Percentiles rank a stretch among this genome's conserved stretches.
These are phyloP conservation scores for Melanerpes aurifrons DNA, from an alignment of 2,113 vertebrate genomes.

Conservation along the genomic window DNA sequence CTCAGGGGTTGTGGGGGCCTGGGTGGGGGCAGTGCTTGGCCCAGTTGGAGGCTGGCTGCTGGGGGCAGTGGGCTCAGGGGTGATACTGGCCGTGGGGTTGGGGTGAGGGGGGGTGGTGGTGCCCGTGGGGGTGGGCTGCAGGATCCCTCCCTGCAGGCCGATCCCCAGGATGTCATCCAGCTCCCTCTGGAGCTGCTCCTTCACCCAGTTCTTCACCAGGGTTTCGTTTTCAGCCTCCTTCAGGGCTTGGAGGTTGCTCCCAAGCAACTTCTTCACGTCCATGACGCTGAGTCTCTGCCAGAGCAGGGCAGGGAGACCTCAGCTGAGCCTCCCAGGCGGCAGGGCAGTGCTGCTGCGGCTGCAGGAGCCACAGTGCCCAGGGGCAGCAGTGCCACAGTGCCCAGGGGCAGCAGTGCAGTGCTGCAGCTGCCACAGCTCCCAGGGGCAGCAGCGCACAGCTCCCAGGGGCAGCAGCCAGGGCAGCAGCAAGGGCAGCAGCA, in stretches of 20 bases:
- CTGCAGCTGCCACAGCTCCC: too few species aligned
- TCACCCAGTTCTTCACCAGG: constrained; percentile 45
- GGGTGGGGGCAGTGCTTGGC: neutral
- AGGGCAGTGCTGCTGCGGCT: rapidly evolving
- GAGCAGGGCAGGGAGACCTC: neutral
- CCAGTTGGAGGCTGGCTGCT: neutral
- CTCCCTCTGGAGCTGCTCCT: constrained; percentile 24
- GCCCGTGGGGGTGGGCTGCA: neutral
- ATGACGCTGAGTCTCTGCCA: constrained; percentile 60
- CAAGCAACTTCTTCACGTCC: constrained; percentile 63
- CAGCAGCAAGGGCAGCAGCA: too few species aligned
- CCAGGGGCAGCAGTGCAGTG: too few species aligned
- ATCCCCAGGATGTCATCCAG: constrained; percentile 47
- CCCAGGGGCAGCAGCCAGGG: too few species aligned
- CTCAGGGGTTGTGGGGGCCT: neutral
- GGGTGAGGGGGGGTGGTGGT: neutral
- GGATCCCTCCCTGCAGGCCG: constrained; percentile 2
- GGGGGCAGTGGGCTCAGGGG: rapidly evolving
- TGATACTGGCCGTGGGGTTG: rapidly evolving
- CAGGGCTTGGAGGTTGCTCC: constrained; percentile 54
- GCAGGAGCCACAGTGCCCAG: neutral
- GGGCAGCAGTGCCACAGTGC: too few species aligned
- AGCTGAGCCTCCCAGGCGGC: too few species aligned
- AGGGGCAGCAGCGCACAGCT: too few species aligned
- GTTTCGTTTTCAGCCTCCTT: constrained; percentile 47